A percentile compares a stretch with the other conserved stretches of the same genome.
These are phyloP conservation scores for Drosophila fungiperda DNA, from an alignment of 2,888 invertebrate species.

Conservation along the genomic window DNA sequence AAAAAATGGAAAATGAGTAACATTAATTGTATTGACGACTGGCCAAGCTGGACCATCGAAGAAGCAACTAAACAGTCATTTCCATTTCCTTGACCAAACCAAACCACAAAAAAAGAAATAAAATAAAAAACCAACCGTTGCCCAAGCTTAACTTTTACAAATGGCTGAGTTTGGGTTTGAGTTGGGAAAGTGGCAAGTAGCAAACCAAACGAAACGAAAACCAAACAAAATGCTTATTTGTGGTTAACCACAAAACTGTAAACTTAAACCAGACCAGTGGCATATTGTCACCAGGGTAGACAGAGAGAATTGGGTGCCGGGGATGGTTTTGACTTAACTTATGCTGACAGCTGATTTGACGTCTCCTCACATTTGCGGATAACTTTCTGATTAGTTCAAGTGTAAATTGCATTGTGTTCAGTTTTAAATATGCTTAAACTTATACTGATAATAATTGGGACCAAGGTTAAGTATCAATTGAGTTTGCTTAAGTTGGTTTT, in stretches of 20 bases:
- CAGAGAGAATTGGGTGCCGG: neutral
- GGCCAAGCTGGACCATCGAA: constrained; percentile 39
- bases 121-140: constrained; percentile 5
- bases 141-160: constrained; percentile 57
- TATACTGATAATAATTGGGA: constrained; percentile 41
- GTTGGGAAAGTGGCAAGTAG: constrained; percentile 44
- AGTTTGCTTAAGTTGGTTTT: constrained; percentile 10
- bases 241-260: constrained; percentile 76
- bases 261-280: constrained; percentile 54
- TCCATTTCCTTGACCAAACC: constrained; percentile 12
- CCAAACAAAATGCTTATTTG: constrained; percentile 75
- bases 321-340: constrained; percentile 9
- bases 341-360: constrained; percentile 57
- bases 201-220: constrained; percentile 33
- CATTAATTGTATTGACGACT: constrained; percentile 49
- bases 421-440: constrained; percentile 25
- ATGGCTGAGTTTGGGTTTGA: constrained; percentile 50
- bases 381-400: constrained; percentile 60
- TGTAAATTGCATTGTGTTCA: constrained; percentile 54
- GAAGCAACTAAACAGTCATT: constrained; percentile 37
- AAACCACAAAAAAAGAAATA: neutral
- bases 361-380: constrained; percentile 43
- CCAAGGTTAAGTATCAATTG: constrained; percentile 41
- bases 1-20: constrained; percentile 31
- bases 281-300: constrained; percentile 26